Base-by-base conservation (phyloP, 1,140 invertebrate genomes). In the Leptopilina clavipes region DNA sequence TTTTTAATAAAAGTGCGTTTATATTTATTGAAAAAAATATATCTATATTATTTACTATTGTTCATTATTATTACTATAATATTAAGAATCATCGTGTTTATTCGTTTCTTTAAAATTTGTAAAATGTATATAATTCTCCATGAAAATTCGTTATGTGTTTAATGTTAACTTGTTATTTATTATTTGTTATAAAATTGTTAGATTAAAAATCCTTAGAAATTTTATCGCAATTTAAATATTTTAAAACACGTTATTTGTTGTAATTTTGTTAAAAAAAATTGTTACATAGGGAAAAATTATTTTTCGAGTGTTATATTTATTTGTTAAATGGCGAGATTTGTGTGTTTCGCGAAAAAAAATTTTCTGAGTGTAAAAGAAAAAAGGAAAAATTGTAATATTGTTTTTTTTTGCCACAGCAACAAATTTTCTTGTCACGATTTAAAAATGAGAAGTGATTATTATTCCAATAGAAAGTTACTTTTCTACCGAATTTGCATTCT, bases 391-490 rank as follows among this genome's bases (percentile, higher is more conserved):
- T 65, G 59, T 65, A 65, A 65, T 31, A 40, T 14, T 65, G 12
- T 31, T 25, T 65, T 65, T 25, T 65, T 65, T 19, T 65, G 59
- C 10, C 25, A 65, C 25, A 17, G 59, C 59, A 12, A 40, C 5
- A 65, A 22, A 65, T 65, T 65, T 65, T 37, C 59, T 31, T 65
- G 59, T 65, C 59, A 65, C 59, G 59, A 65, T 65, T 65, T 31
- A 31, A 31, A 65, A n/a, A 65, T 37, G 25, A 31, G 59, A 31
- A 65, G 59, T 37, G 59, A 65, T 31, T 37, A 31, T 31, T 65
- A 31, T 76, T 74, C 79, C 75, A 80, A 80, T 25, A 48, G 77
- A 77, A 56, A 75, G 56, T 80, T 80, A 80, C 73, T 80, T 77
- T 80, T 77, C 75, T 80, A 77, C 73, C 59, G 73, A 80, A 48